Conservation (phyloP, 2,797 vertebrate species). For the Valencia hispanica region DNA sequence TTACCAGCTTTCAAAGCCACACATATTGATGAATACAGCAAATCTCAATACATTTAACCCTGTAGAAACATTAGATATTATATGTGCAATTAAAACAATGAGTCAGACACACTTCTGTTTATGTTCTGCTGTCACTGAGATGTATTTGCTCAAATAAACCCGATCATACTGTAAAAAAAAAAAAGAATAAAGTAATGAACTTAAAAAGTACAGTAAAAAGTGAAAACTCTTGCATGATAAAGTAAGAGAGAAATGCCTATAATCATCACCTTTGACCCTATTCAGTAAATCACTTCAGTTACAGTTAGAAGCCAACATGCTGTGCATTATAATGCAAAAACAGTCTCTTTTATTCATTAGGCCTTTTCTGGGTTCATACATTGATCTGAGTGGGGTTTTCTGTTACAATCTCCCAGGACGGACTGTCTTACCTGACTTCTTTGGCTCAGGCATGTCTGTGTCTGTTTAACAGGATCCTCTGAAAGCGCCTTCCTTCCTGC, state of each 20-base stretch:
- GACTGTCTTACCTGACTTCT: constrained; percentile 79
- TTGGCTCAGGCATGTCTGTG: constrained; percentile 80
- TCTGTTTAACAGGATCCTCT: constrained; percentile 62
- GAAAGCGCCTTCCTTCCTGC: constrained; percentile 59
- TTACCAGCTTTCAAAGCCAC: constrained; percentile 2
- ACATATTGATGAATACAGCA: background rate
- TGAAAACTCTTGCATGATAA: background rate
- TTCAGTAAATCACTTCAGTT: background rate
- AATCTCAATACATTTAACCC: background rate
- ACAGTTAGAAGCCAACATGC: background rate
- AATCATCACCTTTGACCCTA: background rate
- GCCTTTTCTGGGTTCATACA: background rate
- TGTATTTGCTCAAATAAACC: background rate
- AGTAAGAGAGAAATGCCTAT: background rate
- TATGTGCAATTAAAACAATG: background rate
- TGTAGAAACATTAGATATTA: constrained; percentile 9
- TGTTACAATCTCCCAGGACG: constrained; percentile 12
- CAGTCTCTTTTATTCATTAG: background rate
- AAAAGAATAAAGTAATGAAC: background rate
- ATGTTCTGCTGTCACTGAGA: background rate
- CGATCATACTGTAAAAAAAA: background rate
- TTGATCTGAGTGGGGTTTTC: constrained; percentile 3
- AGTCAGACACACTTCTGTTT: background rate
- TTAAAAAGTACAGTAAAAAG: background rate
- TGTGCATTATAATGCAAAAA: background rate